phyloP scores from a whole-genome alignment of 1,140 invertebrate genomes.

The Yoshiicerus persimilis region DNA sequence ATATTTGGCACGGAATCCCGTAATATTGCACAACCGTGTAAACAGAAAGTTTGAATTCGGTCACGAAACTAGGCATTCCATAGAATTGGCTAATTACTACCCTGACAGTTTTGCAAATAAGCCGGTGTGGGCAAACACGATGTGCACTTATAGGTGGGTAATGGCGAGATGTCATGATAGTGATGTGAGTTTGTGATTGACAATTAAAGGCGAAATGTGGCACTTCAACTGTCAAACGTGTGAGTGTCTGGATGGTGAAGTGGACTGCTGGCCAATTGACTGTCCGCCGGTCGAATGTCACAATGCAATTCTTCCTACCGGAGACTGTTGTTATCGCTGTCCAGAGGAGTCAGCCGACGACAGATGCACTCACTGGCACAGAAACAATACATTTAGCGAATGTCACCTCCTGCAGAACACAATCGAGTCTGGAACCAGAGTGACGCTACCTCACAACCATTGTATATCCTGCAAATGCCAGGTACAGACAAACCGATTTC shows the following conservation, averaged over 20 bases:
- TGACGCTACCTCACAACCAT: constrained; percentile 65
- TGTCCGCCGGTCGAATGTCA: constrained; percentile 73
- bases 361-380: constrained; percentile 50
- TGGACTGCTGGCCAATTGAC: constrained; percentile 84
- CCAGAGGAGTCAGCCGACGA: constrained; percentile 57
- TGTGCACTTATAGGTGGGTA: neutral
- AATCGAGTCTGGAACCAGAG: constrained; percentile 64
- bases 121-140: too few relatives aligned
- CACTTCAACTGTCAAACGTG: constrained; percentile 87
- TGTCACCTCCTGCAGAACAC: constrained; percentile 62
- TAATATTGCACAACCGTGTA: too few relatives aligned
- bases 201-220: constrained; percentile 70
- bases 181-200: neutral
- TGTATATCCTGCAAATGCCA: constrained; percentile 77
- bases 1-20: too few relatives aligned
- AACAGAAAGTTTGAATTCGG: too few relatives aligned
- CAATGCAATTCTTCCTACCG: constrained; percentile 64
- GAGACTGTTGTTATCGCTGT: constrained; percentile 73
- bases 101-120: too few relatives aligned
- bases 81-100: too few relatives aligned
- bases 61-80: too few relatives aligned
- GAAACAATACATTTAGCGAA: constrained; percentile 50
- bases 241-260: constrained; percentile 84
- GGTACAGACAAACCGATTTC: constrained; percentile 59
- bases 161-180: neutral